Base-by-base conservation (phyloP, 2,113 vertebrate species). In the Thunnus maccoyii region DNA sequence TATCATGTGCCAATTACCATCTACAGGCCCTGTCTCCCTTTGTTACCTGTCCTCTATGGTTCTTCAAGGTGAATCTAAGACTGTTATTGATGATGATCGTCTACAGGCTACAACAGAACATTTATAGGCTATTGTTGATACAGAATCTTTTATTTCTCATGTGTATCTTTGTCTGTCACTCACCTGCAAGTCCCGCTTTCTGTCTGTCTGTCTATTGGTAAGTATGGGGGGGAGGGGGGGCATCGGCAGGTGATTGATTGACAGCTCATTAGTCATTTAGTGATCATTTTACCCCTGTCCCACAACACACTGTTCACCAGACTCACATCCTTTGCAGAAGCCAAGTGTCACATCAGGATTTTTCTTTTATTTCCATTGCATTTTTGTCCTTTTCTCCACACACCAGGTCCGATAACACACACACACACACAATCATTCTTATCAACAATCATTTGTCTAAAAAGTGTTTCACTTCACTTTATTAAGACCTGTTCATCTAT, bases 161-260 rank as follows among this genome's bases (percentile, higher is more conserved):
- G 10, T 56, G 18, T 9, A 3, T 41, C 13, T 71, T 14, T 30
- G 41, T 51, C 64, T 1, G 41, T 72, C 67, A 90, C 90, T 90
- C 90, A 92, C 87, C 88, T 92, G 83, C 16, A 67, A 20, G 22
- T 81, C 71, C 63, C 58, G 84, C 76, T 62, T 72, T 85, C 65
- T 65, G 70, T 62, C 51, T 84, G 27, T 30, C 27, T 30, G 17
- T 75, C 57, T 86, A 88, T 25, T 79, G 72, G 68, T 77, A 72
- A 82, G 58, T 22, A 50, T 20, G 1, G 54, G 13, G 32, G 4
- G 54, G 13, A 5, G 4, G 48, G 55, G 56, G 18, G 11, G 15
- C 5, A 25, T 79, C 54, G 54, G 69, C 57, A 60, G 82, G 15
- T 56, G 47, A 55, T 82, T 71, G 46, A 58, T 18, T 15, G n/a